Conservation (phyloP, 2,113 vertebrate genomes). For the Rynchops niger region DNA sequence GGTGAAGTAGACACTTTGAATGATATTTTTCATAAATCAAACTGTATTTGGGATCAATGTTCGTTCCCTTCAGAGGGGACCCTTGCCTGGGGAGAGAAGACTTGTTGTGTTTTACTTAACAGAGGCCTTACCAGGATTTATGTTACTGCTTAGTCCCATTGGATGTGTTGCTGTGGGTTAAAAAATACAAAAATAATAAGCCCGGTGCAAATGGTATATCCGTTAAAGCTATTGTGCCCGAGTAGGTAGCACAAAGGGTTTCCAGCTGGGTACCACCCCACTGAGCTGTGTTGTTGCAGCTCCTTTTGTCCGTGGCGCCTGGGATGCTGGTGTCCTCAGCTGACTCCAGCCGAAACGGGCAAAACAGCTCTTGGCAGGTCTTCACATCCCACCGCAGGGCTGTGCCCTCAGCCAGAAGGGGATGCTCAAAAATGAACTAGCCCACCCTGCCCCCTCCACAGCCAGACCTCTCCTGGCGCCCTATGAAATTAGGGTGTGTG, state of each 20-base stretch:
- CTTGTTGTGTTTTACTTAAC: not conserved
- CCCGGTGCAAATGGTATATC: not conserved
- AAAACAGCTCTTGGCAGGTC: conserved; percentile 9
- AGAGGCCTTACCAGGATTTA: not conserved
- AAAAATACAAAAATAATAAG: not conserved
- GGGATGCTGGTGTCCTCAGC: conserved; percentile 4
- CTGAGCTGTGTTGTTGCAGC: not conserved
- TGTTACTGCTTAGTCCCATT: not conserved
- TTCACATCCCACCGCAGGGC: not conserved
- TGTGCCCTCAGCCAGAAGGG: not conserved
- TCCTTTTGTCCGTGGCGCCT: not conserved
- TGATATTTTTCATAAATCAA: not conserved
- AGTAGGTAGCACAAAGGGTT: conserved; percentile 49
- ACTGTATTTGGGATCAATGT: not conserved
- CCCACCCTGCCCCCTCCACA: not conserved
- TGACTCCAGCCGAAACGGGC: conserved; percentile 22
- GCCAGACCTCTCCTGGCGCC: not conserved
- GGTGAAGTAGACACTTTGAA: not conserved
- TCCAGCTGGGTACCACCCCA: not conserved
- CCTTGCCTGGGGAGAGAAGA: not conserved
- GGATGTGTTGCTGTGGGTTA: not conserved
- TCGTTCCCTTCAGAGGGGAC: not conserved
- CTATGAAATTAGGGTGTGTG: not conserved
- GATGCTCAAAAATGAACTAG: not conserved
- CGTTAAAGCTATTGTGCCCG: not conserved